Evolutionary conservation across 2,113 vertebrate genomes (phyloP).

Genomic region (Pseudorectes ferrugineus): DNA sequence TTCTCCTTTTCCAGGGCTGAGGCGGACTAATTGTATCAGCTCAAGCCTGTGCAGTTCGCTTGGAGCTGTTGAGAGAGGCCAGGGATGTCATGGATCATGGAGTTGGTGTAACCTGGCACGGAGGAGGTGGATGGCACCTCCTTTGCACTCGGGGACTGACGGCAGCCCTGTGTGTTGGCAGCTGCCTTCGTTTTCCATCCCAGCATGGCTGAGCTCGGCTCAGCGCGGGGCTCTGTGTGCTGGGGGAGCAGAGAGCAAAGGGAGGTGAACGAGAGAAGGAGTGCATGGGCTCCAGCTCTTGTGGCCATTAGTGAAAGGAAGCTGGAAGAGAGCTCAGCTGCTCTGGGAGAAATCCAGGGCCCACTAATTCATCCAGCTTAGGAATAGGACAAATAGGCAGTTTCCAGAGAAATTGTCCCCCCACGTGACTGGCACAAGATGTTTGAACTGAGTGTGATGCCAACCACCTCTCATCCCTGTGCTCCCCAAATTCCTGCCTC

Average conservation of each 20-base stretch:
- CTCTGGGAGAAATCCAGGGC: neutral
- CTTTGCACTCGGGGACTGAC: neutral
- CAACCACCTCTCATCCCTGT: neutral
- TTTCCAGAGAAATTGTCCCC: neutral
- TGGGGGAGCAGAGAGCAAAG: neutral
- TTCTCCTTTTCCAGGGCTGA: neutral
- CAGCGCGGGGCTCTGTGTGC: accelerated
- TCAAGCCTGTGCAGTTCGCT: constrained; percentile 11
- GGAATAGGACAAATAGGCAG: neutral
- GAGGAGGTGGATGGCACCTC: constrained; percentile 43
- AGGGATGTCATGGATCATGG: neutral
- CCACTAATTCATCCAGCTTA: neutral
- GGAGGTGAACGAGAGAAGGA: neutral
- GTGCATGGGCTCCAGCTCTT: neutral
- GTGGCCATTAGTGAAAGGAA: neutral
- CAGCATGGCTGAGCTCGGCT: neutral
- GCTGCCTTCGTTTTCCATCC: neutral
- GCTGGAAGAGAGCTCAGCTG: neutral
- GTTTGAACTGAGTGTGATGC: neutral
- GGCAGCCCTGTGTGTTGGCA: neutral
- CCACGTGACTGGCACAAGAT: neutral
- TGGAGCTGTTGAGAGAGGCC: constrained; percentile 31
- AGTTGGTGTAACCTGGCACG: constrained; percentile 45
- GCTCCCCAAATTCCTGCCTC: neutral
- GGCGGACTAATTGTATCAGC: neutral